A percentile compares a stretch with the other conserved stretches of the same genome.
phyloP scores from a whole-genome alignment of 2,888 invertebrate species.

The Hyles lineata region DNA sequence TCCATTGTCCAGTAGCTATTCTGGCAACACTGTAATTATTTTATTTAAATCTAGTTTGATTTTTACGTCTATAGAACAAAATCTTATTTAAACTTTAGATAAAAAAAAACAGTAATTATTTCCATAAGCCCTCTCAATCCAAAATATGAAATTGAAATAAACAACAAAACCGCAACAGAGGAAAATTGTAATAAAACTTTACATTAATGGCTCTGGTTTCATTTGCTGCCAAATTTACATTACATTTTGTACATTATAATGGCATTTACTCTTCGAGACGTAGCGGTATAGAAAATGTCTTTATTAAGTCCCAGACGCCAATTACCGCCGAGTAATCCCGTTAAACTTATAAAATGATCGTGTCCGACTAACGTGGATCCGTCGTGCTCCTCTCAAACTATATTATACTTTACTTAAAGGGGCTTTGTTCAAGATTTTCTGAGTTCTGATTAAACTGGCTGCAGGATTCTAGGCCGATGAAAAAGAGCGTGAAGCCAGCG shows the following conservation, averaged over 20 bases:
- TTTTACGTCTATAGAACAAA: too few relatives aligned
- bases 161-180: not conserved
- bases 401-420: not conserved
- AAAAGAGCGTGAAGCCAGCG: conserved; percentile 66
- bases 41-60: too few relatives aligned
- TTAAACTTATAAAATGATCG: conserved; percentile 29
- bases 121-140: not conserved
- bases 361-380: not conserved
- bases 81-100: not conserved
- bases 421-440: not conserved
- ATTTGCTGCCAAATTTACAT: not conserved
- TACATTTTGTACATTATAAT: not conserved
- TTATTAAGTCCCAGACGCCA: conserved; percentile 27
- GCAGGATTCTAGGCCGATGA: conserved; percentile 33
- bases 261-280: not conserved
- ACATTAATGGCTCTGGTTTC: not conserved
- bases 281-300: conserved; percentile 29
- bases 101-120: not conserved
- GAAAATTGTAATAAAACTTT: not conserved
- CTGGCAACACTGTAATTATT: too few relatives aligned
- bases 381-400: not conserved
- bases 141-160: conserved; percentile 1
- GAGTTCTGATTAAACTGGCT: conserved; percentile 28
- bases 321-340: conserved; percentile 24
- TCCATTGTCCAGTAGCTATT: too few relatives aligned